A percentile compares a stretch with the other conserved stretches of the same genome.
These are phyloP conservation scores for Epistrophella euchroma DNA, from an alignment of 2,888 invertebrate species.

Conservation along the genomic window DNA sequence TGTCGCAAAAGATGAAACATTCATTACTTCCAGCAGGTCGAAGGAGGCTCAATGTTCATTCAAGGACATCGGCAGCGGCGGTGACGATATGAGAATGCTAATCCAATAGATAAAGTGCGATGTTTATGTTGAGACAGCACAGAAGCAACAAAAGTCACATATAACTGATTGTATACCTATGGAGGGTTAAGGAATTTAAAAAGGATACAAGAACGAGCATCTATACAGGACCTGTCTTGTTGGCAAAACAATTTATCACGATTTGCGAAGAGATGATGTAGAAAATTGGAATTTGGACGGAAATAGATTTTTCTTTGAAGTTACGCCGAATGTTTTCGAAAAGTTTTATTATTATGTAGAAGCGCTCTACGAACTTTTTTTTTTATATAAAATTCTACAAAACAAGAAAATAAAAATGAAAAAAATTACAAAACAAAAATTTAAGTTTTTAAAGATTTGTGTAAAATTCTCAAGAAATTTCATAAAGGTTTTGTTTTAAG, in stretches of 20 bases:
- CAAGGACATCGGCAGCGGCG: constrained; percentile 7
- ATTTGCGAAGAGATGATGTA: constrained; percentile 35
- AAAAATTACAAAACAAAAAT: neutral
- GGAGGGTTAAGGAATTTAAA: neutral
- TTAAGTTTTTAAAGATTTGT: neutral
- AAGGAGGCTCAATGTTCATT: constrained; percentile 23
- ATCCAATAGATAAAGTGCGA: constrained; percentile 47
- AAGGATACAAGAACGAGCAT: constrained; percentile 1
- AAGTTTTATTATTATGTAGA: neutral
- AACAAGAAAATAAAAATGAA: neutral
- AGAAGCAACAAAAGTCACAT: constrained; percentile 19
- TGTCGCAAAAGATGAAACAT: constrained; percentile 59
- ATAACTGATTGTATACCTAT: neutral
- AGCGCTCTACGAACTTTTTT: neutral
- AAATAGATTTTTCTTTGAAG: constrained; percentile 21
- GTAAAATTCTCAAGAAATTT: neutral
- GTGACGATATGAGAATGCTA: constrained; percentile 48
- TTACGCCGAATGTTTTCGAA: constrained; percentile 1
- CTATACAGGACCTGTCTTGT: neutral
- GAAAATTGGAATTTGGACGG: constrained; percentile 39
- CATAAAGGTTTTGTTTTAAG: too few species aligned
- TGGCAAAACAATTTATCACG: constrained; percentile 54
- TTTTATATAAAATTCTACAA: neutral
- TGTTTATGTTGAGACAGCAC: constrained; percentile 6
- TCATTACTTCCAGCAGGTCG: neutral